A percentile compares a stretch with the other conserved stretches of the same genome.
phyloP scores from a whole-genome alignment of 1,140 invertebrate genomes.

The Macrobrachium nipponense region DNA sequence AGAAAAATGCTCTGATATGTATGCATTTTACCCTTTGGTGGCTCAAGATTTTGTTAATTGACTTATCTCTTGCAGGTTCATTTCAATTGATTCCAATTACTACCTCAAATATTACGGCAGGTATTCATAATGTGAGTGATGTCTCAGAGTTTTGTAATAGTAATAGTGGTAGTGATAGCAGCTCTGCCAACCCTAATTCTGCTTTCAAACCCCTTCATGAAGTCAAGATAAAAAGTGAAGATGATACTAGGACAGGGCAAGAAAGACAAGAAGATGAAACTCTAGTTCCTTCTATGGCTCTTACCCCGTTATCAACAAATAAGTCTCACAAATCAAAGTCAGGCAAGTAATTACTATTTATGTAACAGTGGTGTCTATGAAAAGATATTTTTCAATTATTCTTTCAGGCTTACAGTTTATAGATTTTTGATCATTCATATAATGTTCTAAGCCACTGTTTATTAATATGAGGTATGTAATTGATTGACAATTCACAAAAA shows the following conservation, averaged over 20 bases:
- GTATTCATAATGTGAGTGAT: not conserved
- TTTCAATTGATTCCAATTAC: slow-evolving; percentile 54
- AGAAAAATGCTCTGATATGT: too few relatives aligned
- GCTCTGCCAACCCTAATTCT: not conserved
- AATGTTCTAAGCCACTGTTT: too few relatives aligned
- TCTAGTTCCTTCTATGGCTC: slow-evolving; percentile 43
- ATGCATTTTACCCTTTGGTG: too few relatives aligned
- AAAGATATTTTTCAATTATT: not conserved
- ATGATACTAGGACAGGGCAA: slow-evolving; percentile 26
- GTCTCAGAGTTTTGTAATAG: not conserved
- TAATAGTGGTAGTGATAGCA: slow-evolving; percentile 14
- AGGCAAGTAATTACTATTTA: slow-evolving; percentile 3
- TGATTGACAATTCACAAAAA: too few relatives aligned
- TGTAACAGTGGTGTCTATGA: not conserved
- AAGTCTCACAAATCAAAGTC: slow-evolving; percentile 50
- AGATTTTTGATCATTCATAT: too few relatives aligned
- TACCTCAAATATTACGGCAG: not conserved
- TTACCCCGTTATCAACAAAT: slow-evolving; percentile 49
- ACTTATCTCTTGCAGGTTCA: slow-evolving; percentile 31
- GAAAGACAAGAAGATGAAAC: slow-evolving; percentile 20
- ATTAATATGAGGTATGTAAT: too few relatives aligned
- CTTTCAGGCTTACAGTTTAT: too few relatives aligned
- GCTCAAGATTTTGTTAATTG: too few relatives aligned
- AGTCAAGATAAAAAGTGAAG: slow-evolving; percentile 35
- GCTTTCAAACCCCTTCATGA: slow-evolving; percentile 36